Conservation (phyloP, 1,140 invertebrate species). For the Steinernema feltiae region DNA sequence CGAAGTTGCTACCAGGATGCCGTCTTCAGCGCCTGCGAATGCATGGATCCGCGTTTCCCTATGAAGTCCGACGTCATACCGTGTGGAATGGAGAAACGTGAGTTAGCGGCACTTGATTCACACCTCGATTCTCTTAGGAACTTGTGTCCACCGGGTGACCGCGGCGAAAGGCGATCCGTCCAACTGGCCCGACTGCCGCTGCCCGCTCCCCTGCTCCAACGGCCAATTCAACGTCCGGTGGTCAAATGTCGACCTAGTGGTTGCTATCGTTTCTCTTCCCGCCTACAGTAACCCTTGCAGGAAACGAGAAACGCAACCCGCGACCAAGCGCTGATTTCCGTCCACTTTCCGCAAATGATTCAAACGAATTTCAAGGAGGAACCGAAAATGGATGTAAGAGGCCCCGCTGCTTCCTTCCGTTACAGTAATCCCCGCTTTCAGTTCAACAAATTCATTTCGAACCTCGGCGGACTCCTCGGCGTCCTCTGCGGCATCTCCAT, state of each 20-base stretch:
- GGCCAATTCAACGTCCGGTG: conserved; percentile 18
- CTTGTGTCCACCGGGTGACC: conserved; percentile 21
- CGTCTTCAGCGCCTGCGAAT: conserved; percentile 22
- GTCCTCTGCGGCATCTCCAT: conserved; percentile 20
- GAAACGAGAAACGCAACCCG: not conserved
- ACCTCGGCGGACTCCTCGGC: conserved; percentile 20
- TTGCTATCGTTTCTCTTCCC: not conserved
- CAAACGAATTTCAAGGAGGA: conserved; percentile 14
- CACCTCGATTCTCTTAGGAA: conserved; percentile 18
- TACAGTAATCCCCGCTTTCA: not conserved
- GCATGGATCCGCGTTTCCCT: conserved; percentile 38
- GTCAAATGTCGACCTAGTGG: conserved; percentile 10
- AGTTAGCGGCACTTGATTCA: not conserved
- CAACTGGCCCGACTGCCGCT: conserved; percentile 23
- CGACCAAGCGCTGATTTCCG: conserved; percentile 13
- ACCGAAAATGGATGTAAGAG: conserved; percentile 23
- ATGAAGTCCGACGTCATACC: not conserved
- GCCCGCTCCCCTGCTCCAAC: conserved; percentile 29
- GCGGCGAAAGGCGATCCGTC: conserved; percentile 25
- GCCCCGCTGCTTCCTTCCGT: not conserved
- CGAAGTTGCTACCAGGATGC: conserved; percentile 37
- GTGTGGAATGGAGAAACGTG: conserved; percentile 26
- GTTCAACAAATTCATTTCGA: conserved; percentile 25
- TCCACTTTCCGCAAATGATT: conserved; percentile 17
- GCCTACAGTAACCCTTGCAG: not conserved